Base-by-base conservation (phyloP, 1,140 invertebrate genomes). In the Sarcophaga peregrina region DNA sequence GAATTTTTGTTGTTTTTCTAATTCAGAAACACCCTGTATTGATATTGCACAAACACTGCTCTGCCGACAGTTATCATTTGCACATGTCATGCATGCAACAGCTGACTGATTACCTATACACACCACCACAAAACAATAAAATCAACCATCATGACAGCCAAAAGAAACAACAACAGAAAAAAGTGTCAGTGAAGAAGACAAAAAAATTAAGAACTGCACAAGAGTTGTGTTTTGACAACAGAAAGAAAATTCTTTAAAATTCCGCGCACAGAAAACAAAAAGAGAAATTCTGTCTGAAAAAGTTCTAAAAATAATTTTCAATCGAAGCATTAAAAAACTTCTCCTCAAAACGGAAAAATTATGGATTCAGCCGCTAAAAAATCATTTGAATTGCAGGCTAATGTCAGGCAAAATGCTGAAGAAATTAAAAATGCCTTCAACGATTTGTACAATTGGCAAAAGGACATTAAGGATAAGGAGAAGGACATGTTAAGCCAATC, bases 401-500 rank as follows among this genome's bases (percentile, higher is more conserved):
- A 95, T 88, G 91, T 95, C 52, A 92, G 93, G 74, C 93, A 95
- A 84, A 97, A 97, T 91, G 93, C 94, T 11, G 92, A 93, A 72
- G 95, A 95, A 85, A 90, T 97, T 25, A 92, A 94, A 84, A 93
- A 92, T 82, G 96, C 94, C 88, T 91, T 95, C 83, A 92, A 93
- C 83, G 96, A 97, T 87, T 91, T 98, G 86, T 93, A 95, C 87
- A 93, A 92, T 86, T 98, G 96, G 97, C 95, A 97, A 89, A 91
- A 92, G 81, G 94, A 97, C 85, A 96, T 97, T 91, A 96, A 96
- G 91, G 92, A 92, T 84, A 96, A 96, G 91, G 96, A 98, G 84
- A 89, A 93, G 82, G 92, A 88, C 74, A 50, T 90, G 7, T 83
- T 87, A 62, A 85, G 20, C 20, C 83, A 20, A 85, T 15, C 83